Percentiles rank a stretch among this genome's conserved stretches.
phyloP scores from a whole-genome alignment of 2,797 vertebrate genomes.

The Podargus strigoides region DNA sequence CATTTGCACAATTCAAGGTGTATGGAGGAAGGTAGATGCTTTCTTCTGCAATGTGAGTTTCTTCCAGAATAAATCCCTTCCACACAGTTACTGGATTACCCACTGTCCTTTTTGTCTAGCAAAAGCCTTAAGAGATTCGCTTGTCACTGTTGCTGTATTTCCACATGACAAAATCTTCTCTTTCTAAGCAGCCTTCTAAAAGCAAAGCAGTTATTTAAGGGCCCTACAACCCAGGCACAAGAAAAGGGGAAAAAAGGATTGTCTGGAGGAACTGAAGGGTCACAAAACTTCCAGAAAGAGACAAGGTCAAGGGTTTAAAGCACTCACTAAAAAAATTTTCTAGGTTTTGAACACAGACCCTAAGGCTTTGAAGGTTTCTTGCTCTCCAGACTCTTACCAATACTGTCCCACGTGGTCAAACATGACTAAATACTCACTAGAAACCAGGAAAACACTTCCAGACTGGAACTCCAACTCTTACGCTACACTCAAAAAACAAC shows the following conservation, averaged over 20 bases:
- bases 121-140: constrained; percentile 4
- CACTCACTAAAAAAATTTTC: neutral
- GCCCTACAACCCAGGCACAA: neutral
- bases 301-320: neutral
- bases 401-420: neutral
- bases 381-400: neutral
- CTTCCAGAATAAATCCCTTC: constrained; percentile 2
- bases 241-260: neutral
- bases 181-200: neutral
- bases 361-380: neutral
- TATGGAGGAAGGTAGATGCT: neutral
- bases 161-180: neutral
- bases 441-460: neutral
- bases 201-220: neutral
- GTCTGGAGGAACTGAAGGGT: neutral
- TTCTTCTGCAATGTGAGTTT: neutral
- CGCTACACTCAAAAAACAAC: accelerated
- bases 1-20: neutral
- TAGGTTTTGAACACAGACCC: neutral
- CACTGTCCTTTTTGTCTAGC: neutral
- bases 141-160: neutral
- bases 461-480: neutral
- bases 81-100: neutral
- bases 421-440: neutral
- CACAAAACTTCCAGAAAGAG: neutral